Percentiles rank a stretch among this genome's conserved stretches.
Evolutionary conservation across 2,888 invertebrate species (phyloP).

Genomic region (Polydrusus tereticollis): DNA sequence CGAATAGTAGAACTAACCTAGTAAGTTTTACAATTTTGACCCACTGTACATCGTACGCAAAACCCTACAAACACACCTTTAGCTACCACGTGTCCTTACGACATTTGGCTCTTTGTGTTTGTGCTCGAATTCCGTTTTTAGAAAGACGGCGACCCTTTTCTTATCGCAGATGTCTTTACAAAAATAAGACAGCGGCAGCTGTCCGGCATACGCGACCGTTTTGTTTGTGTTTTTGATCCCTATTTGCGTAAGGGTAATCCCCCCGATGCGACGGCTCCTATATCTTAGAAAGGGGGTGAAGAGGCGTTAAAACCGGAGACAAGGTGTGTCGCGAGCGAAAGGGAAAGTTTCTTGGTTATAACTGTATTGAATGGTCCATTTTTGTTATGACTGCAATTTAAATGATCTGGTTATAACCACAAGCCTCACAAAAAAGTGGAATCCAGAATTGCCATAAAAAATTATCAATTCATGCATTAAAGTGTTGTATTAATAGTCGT

Average conservation of each 20-base stretch:
- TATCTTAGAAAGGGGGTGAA: constrained; percentile 4
- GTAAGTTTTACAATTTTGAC: background rate
- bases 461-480: too few relatives aligned
- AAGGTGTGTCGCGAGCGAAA: constrained; percentile 12
- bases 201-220: constrained; percentile 16
- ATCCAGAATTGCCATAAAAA: too few relatives aligned
- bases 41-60: constrained; percentile 12
- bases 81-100: constrained; percentile 22
- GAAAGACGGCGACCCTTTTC: constrained; percentile 16
- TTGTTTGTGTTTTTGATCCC: constrained; percentile 8
- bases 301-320: background rate
- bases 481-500: too few relatives aligned
- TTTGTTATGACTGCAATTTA: too few relatives aligned
- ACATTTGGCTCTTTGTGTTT: constrained; percentile 24
- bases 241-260: constrained; percentile 8
- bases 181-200: constrained; percentile 25
- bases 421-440: too few relatives aligned
- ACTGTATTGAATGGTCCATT: background rate
- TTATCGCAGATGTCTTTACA: constrained; percentile 22
- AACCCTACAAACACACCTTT: constrained; percentile 19
- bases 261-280: background rate
- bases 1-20: background rate
- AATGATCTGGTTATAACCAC: too few relatives aligned
- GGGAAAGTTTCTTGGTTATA: constrained; percentile 5
- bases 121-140: constrained; percentile 14